These are phyloP conservation scores for Tenthredo mesomela DNA, from an alignment of 2,888 invertebrate species.

Conservation along the genomic window DNA sequence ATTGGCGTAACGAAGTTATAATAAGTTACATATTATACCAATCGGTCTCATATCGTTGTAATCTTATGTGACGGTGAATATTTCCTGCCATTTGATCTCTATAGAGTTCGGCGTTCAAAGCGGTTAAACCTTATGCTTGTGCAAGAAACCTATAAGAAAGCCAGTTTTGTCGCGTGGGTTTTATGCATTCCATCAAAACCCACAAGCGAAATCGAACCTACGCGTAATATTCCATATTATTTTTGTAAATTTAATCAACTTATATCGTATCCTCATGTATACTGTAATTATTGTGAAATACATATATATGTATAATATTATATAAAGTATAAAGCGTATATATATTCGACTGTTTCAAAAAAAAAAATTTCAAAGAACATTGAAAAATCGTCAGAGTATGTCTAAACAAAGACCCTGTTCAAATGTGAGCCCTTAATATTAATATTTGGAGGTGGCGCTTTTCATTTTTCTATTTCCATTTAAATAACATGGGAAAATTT, in stretches of 20 bases:
- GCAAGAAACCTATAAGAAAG: slow-evolving; percentile 29
- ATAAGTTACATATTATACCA: too few species aligned
- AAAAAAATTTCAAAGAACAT: too few species aligned
- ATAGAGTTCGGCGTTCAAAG: not conserved
- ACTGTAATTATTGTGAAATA: not conserved
- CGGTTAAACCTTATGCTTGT: not conserved
- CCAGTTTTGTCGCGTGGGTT: slow-evolving; percentile 35
- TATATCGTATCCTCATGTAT: not conserved
- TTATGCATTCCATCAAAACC: slow-evolving; percentile 38
- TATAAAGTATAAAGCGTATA: not conserved
- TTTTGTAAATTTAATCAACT: slow-evolving; percentile 16
- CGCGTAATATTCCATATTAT: slow-evolving; percentile 12
- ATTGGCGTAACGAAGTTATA: not conserved
- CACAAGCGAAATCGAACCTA: not conserved
- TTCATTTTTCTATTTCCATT: too few species aligned
- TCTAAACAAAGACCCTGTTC: too few species aligned
- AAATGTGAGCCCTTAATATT: too few species aligned
- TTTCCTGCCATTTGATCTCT: not conserved
- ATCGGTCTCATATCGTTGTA: not conserved
- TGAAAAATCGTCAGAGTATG: too few species aligned
- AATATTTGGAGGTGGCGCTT: too few species aligned
- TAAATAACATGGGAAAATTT: too few species aligned
- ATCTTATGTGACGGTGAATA: not conserved
- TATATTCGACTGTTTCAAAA: too few species aligned
- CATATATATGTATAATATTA: not conserved